These are phyloP conservation scores for Callaeas wilsoni DNA, from an alignment of 2,113 vertebrate genomes.

Conservation along the genomic window DNA sequence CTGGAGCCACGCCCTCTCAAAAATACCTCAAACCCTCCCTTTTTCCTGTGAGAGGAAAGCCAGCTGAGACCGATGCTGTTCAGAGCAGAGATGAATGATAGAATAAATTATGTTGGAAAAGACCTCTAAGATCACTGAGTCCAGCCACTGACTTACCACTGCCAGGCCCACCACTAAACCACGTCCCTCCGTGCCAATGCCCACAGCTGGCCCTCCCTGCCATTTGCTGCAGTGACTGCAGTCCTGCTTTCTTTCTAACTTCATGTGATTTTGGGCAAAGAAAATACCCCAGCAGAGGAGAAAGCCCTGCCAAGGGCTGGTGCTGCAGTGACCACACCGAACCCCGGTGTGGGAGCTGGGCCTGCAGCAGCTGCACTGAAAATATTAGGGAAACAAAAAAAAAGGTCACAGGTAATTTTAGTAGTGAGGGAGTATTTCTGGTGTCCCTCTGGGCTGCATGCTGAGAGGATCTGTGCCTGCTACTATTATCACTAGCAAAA, in stretches of 20 bases:
- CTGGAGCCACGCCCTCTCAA: background rate
- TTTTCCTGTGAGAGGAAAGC: background rate
- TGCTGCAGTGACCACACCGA: accelerated
- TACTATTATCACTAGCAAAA: background rate
- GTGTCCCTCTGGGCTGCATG: background rate
- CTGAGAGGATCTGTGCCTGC: background rate
- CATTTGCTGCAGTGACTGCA: background rate
- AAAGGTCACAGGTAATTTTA: background rate
- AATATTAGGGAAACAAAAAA: background rate
- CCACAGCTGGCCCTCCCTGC: too few relatives aligned
- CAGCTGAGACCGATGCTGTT: background rate
- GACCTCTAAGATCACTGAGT: background rate
- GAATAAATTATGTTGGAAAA: background rate
- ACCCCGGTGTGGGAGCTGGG: accelerated
- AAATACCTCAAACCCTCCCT: background rate
- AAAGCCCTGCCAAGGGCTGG: background rate
- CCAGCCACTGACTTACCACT: background rate
- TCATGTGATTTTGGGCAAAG: background rate
- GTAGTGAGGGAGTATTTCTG: background rate
- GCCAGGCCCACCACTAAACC: background rate
- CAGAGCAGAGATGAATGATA: background rate
- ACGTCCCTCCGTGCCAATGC: accelerated
- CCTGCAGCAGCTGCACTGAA: background rate
- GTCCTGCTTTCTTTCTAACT: background rate
- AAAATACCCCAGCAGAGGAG: background rate